phyloP scores from a whole-genome alignment of 1,140 invertebrate species.

The Drosophila persimilis region DNA sequence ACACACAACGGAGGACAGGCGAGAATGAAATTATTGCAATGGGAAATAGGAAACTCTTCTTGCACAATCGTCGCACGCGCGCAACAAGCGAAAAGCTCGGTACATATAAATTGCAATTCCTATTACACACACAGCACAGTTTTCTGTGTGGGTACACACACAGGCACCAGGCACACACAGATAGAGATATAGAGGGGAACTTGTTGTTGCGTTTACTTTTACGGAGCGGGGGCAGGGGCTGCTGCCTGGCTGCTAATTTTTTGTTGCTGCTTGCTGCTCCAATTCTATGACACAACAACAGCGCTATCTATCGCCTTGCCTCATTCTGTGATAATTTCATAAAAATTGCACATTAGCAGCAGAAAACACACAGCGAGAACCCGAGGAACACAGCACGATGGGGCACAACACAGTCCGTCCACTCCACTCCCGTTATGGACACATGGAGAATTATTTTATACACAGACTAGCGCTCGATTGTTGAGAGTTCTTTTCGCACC shows the following conservation, averaged over 20 bases:
- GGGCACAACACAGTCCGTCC: conserved; percentile 15
- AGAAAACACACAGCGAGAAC: conserved; percentile 3
- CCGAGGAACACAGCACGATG: not conserved
- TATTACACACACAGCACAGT: conserved; percentile 53
- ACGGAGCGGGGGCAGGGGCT: conserved; percentile 35
- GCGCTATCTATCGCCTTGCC: conserved; percentile 22
- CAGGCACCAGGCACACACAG: conserved; percentile 1
- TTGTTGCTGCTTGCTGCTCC: conserved; percentile 39
- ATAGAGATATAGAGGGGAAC: conserved; percentile 29
- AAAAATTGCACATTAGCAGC: conserved; percentile 51
- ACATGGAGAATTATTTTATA: conserved; percentile 42
- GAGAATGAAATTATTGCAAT: too few species aligned
- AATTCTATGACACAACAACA: conserved; percentile 76
- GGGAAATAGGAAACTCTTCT: conserved; percentile 54
- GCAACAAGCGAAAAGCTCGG: conserved; percentile 77
- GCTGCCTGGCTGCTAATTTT: conserved; percentile 1
- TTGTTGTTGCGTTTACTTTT: conserved; percentile 47
- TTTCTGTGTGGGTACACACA: conserved; percentile 3
- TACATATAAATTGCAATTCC: conserved; percentile 72
- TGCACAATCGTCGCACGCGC: conserved; percentile 68
- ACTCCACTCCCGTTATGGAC: conserved; percentile 48
- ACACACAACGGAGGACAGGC: conserved; percentile 1
- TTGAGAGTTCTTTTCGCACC: conserved; percentile 20
- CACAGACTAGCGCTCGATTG: conserved; percentile 22
- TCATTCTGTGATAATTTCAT: conserved; percentile 55